phyloP scores from a whole-genome alignment of 2,888 invertebrate genomes.

The Tigriopus californicus region DNA sequence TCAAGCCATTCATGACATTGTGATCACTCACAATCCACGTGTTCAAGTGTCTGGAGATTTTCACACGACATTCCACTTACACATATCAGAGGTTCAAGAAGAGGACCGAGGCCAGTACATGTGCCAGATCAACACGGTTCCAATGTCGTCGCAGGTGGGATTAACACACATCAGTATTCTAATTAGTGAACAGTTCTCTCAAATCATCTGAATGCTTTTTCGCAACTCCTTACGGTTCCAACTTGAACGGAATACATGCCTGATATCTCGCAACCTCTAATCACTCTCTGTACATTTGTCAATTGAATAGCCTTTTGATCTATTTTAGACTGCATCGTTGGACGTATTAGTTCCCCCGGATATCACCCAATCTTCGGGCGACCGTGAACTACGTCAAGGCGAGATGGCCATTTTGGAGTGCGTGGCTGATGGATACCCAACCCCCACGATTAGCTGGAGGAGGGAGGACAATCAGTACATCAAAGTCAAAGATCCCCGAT shows the following conservation, averaged over 20 bases:
- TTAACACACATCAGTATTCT: too few species aligned
- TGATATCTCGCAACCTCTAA: too few species aligned
- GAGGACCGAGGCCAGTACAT: conserved; percentile 79
- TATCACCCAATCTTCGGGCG: conserved; percentile 1
- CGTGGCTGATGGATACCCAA: conserved; percentile 43
- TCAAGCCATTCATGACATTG: conserved; percentile 56
- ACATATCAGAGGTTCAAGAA: conserved; percentile 66
- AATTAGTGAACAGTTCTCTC: too few species aligned
- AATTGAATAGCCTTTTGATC: too few species aligned
- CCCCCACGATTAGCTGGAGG: conserved; percentile 67
- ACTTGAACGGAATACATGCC: too few species aligned
- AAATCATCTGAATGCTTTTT: too few species aligned
- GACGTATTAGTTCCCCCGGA: conserved; percentile 13
- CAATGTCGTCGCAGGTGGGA: conserved; percentile 82
- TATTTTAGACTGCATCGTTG: neutral
- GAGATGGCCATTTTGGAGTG: neutral
- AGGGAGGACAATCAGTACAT: conserved; percentile 52
- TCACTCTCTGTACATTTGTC: too few species aligned
- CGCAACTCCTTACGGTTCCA: too few species aligned
- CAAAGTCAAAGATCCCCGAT: conserved; percentile 27
- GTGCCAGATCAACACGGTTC: conserved; percentile 87
- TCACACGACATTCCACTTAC: conserved; percentile 70
- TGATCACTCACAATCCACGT: conserved; percentile 74
- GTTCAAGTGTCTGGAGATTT: conserved; percentile 68
- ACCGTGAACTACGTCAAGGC: neutral